Conservation (phyloP, 2,888 invertebrate species). For the Conomelus anceps region DNA sequence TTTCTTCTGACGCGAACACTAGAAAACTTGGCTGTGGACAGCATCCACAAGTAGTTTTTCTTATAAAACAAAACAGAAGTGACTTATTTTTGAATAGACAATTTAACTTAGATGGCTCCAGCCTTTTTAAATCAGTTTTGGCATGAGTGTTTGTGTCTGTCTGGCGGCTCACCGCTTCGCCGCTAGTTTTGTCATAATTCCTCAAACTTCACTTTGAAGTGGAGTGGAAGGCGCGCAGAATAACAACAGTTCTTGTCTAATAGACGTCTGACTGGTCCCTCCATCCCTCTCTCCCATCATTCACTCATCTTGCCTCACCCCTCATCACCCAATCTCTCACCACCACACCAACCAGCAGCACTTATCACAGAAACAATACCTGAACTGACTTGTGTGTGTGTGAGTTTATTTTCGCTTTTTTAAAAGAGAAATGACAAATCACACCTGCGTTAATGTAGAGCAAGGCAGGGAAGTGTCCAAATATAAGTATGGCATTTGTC, state of each 20-base stretch:
- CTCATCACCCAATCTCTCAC: background rate
- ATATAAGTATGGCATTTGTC: constrained; percentile 1
- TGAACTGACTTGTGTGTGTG: background rate
- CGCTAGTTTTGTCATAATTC: constrained; percentile 7
- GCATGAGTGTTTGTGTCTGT: constrained; percentile 1
- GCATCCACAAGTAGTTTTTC: background rate
- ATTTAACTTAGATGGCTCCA: constrained; percentile 6
- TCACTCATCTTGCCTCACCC: background rate
- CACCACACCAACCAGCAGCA: background rate
- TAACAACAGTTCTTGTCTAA: background rate
- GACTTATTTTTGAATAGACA: constrained; percentile 12
- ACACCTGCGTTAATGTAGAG: constrained; percentile 4
- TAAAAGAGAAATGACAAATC: constrained; percentile 2
- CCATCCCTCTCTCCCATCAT: background rate
- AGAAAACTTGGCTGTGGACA: constrained; percentile 9
- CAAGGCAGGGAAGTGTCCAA: constrained; percentile 7
- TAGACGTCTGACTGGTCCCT: background rate
- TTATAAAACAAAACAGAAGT: constrained; percentile 5
- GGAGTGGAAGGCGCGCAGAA: constrained; percentile 5
- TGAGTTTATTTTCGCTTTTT: constrained; percentile 2
- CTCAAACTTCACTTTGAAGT: constrained; percentile 9
- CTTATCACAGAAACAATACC: constrained; percentile 12
- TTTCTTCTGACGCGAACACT: background rate
- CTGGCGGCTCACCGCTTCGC: background rate
- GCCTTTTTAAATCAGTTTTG: constrained; percentile 13